Percentiles rank a stretch among this genome's conserved stretches.
phyloP scores from a whole-genome alignment of 2,113 vertebrate genomes.

The Platycercus adscitus region DNA sequence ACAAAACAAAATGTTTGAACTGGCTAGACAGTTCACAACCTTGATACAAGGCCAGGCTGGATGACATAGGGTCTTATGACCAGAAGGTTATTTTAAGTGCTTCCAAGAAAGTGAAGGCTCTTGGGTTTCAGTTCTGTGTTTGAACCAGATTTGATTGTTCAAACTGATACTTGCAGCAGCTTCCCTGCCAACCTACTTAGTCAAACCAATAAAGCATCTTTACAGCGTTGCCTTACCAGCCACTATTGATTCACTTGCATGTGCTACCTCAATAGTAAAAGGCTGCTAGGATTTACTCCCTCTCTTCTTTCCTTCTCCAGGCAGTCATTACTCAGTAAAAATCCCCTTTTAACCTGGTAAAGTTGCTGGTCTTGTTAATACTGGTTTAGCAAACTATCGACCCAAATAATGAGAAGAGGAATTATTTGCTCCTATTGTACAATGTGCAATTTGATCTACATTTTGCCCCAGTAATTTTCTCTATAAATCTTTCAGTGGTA shows the following conservation, averaged over 20 bases:
- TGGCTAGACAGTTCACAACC: background rate
- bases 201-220: conserved; percentile 79
- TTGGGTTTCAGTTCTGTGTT: conserved; percentile 1
- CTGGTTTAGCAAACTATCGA: conserved; percentile 79
- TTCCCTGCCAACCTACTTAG: conserved; percentile 67
- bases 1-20: background rate
- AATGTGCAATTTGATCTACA: conserved; percentile 68
- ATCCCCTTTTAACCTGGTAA: conserved; percentile 71
- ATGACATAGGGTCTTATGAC: background rate
- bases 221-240: conserved; percentile 70
- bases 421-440: conserved; percentile 70
- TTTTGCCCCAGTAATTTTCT: conserved; percentile 73
- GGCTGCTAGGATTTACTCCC: conserved; percentile 76
- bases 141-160: conserved; percentile 37
- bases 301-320: conserved; percentile 66
- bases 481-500: conserved; percentile 66
- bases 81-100: background rate
- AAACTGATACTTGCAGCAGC: conserved; percentile 57
- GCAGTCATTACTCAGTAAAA: conserved; percentile 77
- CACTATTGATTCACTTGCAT: conserved; percentile 79
- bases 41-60: background rate
- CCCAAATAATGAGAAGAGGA: conserved; percentile 77
- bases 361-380: conserved; percentile 80
- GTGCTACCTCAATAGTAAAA: conserved; percentile 79
- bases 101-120: conserved; percentile 18